Conservation (phyloP, 2,888 invertebrate genomes). For the Ormyrus thymus region DNA sequence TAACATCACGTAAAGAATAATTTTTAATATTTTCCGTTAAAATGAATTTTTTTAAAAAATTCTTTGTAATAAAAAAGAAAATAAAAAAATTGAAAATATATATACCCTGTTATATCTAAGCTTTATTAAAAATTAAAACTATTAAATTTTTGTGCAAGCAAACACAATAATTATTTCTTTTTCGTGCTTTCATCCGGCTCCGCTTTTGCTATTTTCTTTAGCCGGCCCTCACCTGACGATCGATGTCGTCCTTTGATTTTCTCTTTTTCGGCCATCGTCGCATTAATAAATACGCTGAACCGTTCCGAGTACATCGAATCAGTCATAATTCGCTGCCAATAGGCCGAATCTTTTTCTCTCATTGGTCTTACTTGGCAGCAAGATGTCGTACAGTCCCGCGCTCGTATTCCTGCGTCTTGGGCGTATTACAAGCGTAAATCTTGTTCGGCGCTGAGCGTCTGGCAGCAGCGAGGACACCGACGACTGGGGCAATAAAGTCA, state of each 20-base stretch:
- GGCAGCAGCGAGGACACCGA: not conserved
- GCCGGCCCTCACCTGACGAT: not conserved
- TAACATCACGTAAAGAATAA: too few relatives aligned
- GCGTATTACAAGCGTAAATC: constrained; percentile 45
- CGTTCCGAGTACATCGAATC: constrained; percentile 13
- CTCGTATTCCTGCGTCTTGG: not conserved
- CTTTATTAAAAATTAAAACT: too few relatives aligned
- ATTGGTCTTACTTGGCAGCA: constrained; percentile 8
- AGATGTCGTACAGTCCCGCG: not conserved
- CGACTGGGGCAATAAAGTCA: constrained; percentile 46
- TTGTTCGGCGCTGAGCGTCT: constrained; percentile 23
- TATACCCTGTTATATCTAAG: too few relatives aligned
- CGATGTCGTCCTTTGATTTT: constrained; percentile 1
- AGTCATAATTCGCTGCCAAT: constrained; percentile 33
- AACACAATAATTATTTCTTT: too few relatives aligned
- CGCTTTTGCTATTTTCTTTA: not conserved
- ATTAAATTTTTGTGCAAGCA: too few relatives aligned
- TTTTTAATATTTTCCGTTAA: too few relatives aligned
- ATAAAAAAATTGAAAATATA: too few relatives aligned
- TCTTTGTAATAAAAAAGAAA: too few relatives aligned
- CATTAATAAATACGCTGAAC: constrained; percentile 14
- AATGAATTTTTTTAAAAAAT: too few relatives aligned
- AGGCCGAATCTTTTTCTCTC: not conserved
- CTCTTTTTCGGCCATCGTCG: constrained; percentile 1
- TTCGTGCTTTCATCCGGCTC: not conserved